phyloP scores from a whole-genome alignment of 2,888 invertebrate genomes.

The Carterocephalus palaemon region DNA sequence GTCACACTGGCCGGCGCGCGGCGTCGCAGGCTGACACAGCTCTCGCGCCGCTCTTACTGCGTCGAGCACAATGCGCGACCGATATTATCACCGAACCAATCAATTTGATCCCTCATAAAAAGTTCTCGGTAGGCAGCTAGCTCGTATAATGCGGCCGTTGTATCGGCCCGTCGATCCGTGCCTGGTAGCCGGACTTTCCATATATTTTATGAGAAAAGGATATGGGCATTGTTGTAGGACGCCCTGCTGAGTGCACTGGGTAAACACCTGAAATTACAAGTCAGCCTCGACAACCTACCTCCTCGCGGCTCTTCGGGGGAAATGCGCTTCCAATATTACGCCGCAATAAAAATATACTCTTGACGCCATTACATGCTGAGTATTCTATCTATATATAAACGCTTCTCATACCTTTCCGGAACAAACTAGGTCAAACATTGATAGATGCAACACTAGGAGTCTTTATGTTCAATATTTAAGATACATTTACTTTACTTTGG shows the following conservation, averaged over 20 bases:
- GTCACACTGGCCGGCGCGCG: conserved; percentile 32
- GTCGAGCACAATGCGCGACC: conserved; percentile 55
- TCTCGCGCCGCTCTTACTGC: conserved; percentile 18
- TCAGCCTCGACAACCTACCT: conserved; percentile 50
- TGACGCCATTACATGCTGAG: conserved; percentile 28
- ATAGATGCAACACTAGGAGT: not conserved
- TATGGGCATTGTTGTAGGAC: conserved; percentile 74
- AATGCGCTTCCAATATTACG: conserved; percentile 77
- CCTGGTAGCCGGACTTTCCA: conserved; percentile 72
- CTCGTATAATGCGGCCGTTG: conserved; percentile 60
- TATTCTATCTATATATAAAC: conserved; percentile 32
- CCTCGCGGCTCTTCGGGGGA: conserved; percentile 41
- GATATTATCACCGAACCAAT: conserved; percentile 76
- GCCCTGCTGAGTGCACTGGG: conserved; percentile 64
- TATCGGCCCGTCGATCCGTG: conserved; percentile 71
- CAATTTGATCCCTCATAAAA: conserved; percentile 79
- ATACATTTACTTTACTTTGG: too few relatives aligned
- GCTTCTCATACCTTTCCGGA: conserved; percentile 22
- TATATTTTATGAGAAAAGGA: conserved; percentile 79
- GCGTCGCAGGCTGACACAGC: conserved; percentile 12
- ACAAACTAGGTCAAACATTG: conserved; percentile 22
- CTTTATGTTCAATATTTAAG: too few relatives aligned
- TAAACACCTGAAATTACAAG: conserved; percentile 79
- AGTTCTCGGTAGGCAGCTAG: conserved; percentile 70
- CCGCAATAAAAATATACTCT: conserved; percentile 62